Conservation (phyloP, 2,888 invertebrate species). For the Orthonychiurus folsomi region DNA sequence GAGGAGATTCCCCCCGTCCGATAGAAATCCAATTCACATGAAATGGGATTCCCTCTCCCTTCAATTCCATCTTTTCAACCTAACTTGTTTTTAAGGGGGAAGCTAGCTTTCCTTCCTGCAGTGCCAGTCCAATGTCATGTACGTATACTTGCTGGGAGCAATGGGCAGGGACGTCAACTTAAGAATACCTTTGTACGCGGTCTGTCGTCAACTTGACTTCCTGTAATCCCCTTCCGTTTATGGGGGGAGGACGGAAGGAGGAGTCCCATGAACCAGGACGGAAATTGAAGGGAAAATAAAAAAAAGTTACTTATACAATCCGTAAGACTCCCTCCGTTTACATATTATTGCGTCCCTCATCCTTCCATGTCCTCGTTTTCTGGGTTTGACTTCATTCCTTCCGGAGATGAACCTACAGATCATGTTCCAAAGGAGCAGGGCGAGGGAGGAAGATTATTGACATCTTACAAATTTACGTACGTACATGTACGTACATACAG, state of each 20-base stretch:
- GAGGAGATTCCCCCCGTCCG: conserved; percentile 22
- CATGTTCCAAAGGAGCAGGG: too few relatives aligned
- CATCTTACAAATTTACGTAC: too few relatives aligned
- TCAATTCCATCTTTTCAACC: not conserved
- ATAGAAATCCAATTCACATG: conserved; percentile 36
- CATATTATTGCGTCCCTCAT: not conserved
- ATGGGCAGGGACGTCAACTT: too few relatives aligned
- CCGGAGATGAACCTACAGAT: too few relatives aligned
- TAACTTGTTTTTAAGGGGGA: not conserved
- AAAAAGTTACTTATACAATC: conserved; percentile 2
- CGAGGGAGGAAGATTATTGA: too few relatives aligned
- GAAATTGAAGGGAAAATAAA: conserved; percentile 15
- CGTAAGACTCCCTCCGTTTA: not conserved
- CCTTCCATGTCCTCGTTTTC: not conserved
- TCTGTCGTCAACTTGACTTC: not conserved
- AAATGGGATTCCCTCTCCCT: conserved; percentile 22
- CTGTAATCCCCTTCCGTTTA: not conserved
- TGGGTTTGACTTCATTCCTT: too few relatives aligned
- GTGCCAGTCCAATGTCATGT: not conserved
- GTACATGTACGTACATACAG: too few relatives aligned
- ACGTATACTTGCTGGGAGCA: too few relatives aligned
- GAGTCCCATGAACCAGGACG: not conserved
- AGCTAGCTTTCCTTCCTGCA: not conserved
- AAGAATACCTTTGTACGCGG: too few relatives aligned
- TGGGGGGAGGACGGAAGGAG: not conserved